Percentiles rank a stretch among this genome's conserved stretches.
phyloP scores from a whole-genome alignment of 2,113 vertebrate species.

The Amphiprion ocellaris region DNA sequence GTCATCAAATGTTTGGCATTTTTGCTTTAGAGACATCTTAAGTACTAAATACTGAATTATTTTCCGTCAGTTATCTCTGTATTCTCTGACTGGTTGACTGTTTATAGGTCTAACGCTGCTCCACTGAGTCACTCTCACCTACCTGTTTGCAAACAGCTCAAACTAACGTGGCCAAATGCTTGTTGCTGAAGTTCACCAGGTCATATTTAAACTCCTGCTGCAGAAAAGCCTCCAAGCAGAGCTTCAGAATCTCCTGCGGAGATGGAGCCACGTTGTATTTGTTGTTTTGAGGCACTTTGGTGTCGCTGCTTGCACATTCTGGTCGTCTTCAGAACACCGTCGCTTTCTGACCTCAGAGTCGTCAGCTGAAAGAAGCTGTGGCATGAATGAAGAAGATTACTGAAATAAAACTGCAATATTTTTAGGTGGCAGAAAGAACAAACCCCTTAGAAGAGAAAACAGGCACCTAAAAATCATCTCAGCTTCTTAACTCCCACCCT shows the following conservation, averaged over 20 bases:
- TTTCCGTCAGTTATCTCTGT: too few species aligned
- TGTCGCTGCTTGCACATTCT: conserved; percentile 32
- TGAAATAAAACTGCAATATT: neutral
- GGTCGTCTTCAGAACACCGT: conserved; percentile 29
- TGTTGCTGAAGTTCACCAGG: conserved; percentile 62
- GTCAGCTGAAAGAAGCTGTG: neutral
- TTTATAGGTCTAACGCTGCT: neutral
- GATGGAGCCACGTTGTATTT: conserved; percentile 42
- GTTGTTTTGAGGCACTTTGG: conserved; percentile 43
- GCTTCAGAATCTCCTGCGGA: conserved; percentile 18
- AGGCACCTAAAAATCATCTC: too few species aligned
- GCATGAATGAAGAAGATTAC: neutral
- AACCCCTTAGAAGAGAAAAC: neutral
- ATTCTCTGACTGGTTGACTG: neutral
- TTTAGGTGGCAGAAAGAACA: neutral
- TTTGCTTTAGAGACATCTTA: too few species aligned
- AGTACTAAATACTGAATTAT: too few species aligned
- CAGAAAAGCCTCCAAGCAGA: neutral
- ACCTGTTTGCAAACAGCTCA: conserved; percentile 56
- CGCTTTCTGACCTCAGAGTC: too few species aligned
- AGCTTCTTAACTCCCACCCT: conserved; percentile 39
- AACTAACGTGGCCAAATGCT: conserved; percentile 63
- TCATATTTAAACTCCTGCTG: conserved; percentile 63
- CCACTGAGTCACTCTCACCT: neutral
- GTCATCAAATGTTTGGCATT: too few species aligned